Percentiles rank a stretch among this genome's conserved stretches.
Evolutionary conservation across 2,888 invertebrate genomes (phyloP).

Genomic region (Catocala nupta): DNA sequence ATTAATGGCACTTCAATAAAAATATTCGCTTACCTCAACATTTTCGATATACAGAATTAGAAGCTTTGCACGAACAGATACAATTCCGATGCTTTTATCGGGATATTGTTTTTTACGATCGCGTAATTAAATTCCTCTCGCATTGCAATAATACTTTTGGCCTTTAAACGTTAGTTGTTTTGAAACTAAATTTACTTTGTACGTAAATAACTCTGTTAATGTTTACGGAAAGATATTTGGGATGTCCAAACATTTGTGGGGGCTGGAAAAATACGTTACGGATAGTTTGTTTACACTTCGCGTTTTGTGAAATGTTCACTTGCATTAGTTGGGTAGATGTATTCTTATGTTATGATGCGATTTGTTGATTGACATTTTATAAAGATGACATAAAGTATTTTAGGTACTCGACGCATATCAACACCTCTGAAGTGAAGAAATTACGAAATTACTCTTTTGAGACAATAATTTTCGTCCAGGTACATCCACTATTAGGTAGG

Average conservation of each 20-base stretch:
- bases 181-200: constrained; percentile 1
- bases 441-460: no score
- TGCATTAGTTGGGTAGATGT: constrained; percentile 12
- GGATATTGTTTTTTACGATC: not conserved
- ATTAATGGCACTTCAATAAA: not conserved
- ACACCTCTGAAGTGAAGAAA: no score
- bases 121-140: constrained; percentile 12
- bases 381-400: no score
- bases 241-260: constrained; percentile 29
- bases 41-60: not conserved
- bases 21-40: not conserved
- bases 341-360: not conserved
- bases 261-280: constrained; percentile 12
- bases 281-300: constrained; percentile 5
- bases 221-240: constrained; percentile 35
- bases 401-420: no score
- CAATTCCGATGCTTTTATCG: not conserved
- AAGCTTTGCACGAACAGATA: no score
- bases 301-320: constrained; percentile 5
- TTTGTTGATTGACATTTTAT: not conserved
- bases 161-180: constrained; percentile 7
- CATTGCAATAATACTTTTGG: not conserved
- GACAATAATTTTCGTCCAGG: no score
- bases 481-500: no score
- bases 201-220: constrained; percentile 19